Percentiles rank a stretch among this genome's conserved stretches.
These are phyloP conservation scores for Hestina assimilis DNA, from an alignment of 1,140 invertebrate genomes.

Conservation along the genomic window DNA sequence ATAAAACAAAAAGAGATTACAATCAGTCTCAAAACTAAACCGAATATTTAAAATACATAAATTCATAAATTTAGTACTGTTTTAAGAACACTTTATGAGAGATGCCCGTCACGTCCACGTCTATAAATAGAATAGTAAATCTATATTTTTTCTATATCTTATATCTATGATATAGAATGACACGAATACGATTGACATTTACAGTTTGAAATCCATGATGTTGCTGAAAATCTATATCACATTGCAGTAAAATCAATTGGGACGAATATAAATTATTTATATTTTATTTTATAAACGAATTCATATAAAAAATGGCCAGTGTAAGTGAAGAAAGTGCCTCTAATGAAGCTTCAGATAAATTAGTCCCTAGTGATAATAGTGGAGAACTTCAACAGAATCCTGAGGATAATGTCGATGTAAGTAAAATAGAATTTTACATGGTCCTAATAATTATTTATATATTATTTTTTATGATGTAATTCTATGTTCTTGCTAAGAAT, in stretches of 20 bases:
- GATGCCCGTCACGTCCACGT: too few relatives aligned
- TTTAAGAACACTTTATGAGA: too few relatives aligned
- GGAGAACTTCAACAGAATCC: conserved; percentile 25
- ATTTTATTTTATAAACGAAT: conserved; percentile 7
- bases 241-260: conserved; percentile 28
- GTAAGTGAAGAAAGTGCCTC: conserved; percentile 34
- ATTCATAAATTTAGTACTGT: too few relatives aligned
- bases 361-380: conserved; percentile 41
- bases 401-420: conserved; percentile 46
- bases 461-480: not conserved
- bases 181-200: too few relatives aligned
- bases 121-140: too few relatives aligned
- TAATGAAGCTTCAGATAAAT: conserved; percentile 35
- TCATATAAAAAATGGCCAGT: conserved; percentile 38
- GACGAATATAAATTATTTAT: conserved; percentile 17
- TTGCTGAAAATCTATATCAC: conserved; percentile 23
- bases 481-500: too few relatives aligned
- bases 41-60: too few relatives aligned
- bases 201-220: too few relatives aligned
- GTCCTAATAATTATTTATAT: not conserved
- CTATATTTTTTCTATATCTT: too few relatives aligned
- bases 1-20: too few relatives aligned
- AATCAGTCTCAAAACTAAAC: too few relatives aligned
- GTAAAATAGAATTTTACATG: conserved; percentile 13
- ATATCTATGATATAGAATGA: too few relatives aligned